These are phyloP conservation scores for Coleophora deauratella DNA, from an alignment of 2,888 invertebrate genomes.

Conservation along the genomic window DNA sequence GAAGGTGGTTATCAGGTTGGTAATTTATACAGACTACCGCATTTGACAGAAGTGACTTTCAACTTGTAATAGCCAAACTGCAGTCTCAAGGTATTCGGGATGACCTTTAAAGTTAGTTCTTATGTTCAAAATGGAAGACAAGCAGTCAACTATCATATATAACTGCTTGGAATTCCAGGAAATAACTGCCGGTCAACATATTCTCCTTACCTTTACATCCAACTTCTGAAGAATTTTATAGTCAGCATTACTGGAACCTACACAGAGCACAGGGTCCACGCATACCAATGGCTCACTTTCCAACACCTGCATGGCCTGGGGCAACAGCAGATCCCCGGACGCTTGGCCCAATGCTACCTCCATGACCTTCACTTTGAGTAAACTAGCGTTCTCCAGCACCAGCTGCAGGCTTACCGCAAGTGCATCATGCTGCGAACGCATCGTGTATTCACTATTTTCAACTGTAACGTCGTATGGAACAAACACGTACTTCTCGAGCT, in stretches of 20 bases:
- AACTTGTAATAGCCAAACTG: too few relatives aligned
- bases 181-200: background rate
- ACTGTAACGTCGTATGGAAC: slow-evolving; percentile 78
- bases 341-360: slow-evolving; percentile 80
- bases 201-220: slow-evolving; percentile 73
- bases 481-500: slow-evolving; percentile 88
- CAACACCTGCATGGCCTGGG: slow-evolving; percentile 75
- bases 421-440: slow-evolving; percentile 77
- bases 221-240: slow-evolving; percentile 73
- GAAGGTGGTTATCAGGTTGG: too few relatives aligned
- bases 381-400: slow-evolving; percentile 83
- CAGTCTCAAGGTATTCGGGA: too few relatives aligned
- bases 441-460: slow-evolving; percentile 72
- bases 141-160: too few relatives aligned
- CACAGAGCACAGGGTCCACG: slow-evolving; percentile 67
- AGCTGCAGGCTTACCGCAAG: slow-evolving; percentile 81
- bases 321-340: slow-evolving; percentile 78
- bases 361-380: slow-evolving; percentile 80
- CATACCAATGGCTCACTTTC: slow-evolving; percentile 83
- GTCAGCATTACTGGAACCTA: slow-evolving; percentile 62
- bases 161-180: too few relatives aligned
- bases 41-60: too few relatives aligned
- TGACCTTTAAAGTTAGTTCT: too few relatives aligned
- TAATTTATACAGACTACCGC: too few relatives aligned
- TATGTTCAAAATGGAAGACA: too few relatives aligned